phyloP scores from a whole-genome alignment of 2,888 invertebrate genomes.

The Volucella inanis region DNA sequence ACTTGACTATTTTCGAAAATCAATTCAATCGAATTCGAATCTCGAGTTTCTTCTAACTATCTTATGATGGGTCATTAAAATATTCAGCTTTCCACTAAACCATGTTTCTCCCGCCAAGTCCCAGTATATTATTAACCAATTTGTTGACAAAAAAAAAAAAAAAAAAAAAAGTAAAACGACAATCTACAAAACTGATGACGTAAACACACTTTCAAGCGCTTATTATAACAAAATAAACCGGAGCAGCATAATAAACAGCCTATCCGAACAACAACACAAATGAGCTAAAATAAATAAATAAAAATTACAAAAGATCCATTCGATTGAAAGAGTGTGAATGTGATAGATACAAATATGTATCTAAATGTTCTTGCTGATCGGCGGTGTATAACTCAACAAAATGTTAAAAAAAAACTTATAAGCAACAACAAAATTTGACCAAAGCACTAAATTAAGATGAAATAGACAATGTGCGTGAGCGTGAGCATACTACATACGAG shows the following conservation, averaged over 20 bases:
- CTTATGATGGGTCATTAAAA: conserved; percentile 24
- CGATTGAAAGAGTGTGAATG: conserved; percentile 38
- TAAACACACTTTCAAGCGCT: conserved; percentile 44
- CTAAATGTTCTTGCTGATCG: conserved; percentile 45
- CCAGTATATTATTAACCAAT: conserved; percentile 23
- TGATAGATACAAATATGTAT: conserved; percentile 44
- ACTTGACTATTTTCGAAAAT: no score
- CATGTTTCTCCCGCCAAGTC: no score
- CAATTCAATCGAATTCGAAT: no score
- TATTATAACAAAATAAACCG: conserved; percentile 33
- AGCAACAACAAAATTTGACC: conserved; percentile 40
- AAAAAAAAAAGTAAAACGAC: conserved; percentile 40
- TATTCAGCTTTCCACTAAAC: background rate
- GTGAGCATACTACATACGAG: conserved; percentile 32
- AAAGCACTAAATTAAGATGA: conserved; percentile 40
- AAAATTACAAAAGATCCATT: conserved; percentile 22
- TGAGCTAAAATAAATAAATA: conserved; percentile 9
- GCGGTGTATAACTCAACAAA: conserved; percentile 9
- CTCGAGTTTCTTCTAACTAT: no score
- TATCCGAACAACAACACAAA: background rate
- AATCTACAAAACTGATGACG: conserved; percentile 46
- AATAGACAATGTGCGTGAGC: conserved; percentile 66
- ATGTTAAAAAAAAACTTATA: conserved; percentile 19
- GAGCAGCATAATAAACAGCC: conserved; percentile 37
- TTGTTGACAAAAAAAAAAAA: background rate